These are phyloP conservation scores for Origma solitaria DNA, from an alignment of 2,113 vertebrate genomes.

Conservation along the genomic window DNA sequence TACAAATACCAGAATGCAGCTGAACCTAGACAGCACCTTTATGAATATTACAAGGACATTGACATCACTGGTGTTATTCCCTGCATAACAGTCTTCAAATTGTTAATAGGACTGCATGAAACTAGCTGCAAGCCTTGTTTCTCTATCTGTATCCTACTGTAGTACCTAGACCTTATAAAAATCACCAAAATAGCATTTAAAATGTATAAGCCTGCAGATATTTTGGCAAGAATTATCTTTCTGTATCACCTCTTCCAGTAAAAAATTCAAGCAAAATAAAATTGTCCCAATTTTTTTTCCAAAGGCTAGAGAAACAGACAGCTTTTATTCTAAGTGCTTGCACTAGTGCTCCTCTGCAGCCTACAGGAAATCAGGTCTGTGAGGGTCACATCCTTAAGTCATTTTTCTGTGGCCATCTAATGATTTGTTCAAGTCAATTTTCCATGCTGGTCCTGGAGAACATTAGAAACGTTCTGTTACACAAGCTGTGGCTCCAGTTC, in stretches of 20 bases:
- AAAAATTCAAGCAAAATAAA: not conserved
- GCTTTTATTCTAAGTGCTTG: slow-evolving; percentile 22
- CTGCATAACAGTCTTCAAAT: not conserved
- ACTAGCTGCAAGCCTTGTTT: not conserved
- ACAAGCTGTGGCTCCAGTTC: not conserved
- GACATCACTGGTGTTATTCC: not conserved
- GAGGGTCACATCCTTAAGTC: slow-evolving; percentile 46
- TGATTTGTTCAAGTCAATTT: not conserved
- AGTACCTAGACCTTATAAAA: not conserved
- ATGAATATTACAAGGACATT: not conserved
- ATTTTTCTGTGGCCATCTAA: slow-evolving; percentile 35
- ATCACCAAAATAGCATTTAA: not conserved
- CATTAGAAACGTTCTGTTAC: not conserved
- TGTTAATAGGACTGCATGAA: not conserved
- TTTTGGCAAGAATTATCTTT: not conserved
- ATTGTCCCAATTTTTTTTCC: not conserved
- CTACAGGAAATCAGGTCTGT: slow-evolving; percentile 43
- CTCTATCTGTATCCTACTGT: not conserved
- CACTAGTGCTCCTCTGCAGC: not conserved
- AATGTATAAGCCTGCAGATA: not conserved
- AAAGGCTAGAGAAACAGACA: not conserved
- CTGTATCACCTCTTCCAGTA: not conserved
- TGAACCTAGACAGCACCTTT: not conserved
- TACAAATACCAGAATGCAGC: not conserved
- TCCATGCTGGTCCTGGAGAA: not conserved